Evolutionary conservation across 2,113 vertebrate species (phyloP).

Genomic region (Chloroceryle aenea): DNA sequence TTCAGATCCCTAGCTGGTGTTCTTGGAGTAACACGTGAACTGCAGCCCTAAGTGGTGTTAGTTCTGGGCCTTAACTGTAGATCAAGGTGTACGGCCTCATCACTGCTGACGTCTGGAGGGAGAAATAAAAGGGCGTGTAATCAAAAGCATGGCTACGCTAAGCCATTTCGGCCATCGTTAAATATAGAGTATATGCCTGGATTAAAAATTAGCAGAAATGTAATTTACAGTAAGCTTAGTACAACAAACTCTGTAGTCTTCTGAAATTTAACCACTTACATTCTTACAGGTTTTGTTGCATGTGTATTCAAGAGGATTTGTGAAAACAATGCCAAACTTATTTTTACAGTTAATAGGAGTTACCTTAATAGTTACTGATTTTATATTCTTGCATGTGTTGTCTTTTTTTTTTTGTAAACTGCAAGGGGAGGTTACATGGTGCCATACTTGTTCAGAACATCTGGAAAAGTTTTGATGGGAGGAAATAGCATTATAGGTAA

Average conservation of each 20-base stretch:
- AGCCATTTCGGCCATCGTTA: not conserved
- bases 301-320: constrained; percentile 36
- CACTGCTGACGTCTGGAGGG: not conserved
- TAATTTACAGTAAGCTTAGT: not conserved
- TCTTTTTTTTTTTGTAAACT: constrained; percentile 30
- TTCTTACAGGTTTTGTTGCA: constrained; percentile 61
- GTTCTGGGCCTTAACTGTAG: not conserved
- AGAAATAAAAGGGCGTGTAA: not conserved
- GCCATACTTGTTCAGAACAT: constrained; percentile 5
- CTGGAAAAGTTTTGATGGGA: constrained; percentile 9
- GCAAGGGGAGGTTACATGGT: not conserved
- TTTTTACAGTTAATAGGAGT: not conserved
- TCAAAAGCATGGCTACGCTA: not conserved
- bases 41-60: not conserved
- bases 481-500: constrained; percentile 67
- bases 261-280: constrained; percentile 22
- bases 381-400: constrained; percentile 15
- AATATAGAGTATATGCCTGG: not conserved
- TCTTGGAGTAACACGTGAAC: not conserved
- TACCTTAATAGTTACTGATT: not conserved
- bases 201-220: not conserved
- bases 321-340: not conserved
- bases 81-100: not conserved
- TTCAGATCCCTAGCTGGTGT: not conserved
- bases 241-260: not conserved